Evolutionary conservation across 2,888 invertebrate species (phyloP), one percentile per base, ranked within the genome.

Genomic region (Diploptera punctata): DNA sequence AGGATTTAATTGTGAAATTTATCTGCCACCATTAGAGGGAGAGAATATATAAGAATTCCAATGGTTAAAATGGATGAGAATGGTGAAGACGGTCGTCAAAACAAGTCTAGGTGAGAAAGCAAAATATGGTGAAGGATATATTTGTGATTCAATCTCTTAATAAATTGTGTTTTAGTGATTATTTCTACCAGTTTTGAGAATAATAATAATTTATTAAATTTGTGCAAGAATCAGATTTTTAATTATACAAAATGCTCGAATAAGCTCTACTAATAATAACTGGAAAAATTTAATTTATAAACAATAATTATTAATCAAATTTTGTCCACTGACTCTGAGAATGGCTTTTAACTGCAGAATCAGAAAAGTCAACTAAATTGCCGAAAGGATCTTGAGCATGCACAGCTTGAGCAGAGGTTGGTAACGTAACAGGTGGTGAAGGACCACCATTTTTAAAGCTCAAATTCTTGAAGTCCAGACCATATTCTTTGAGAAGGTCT

Each of bases 401-500:
- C 16, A 47, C 24, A n/a, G 65, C 26, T 13, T 72, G 72, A 18
- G 78, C 68, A 33, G 74, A 33, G 38, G 73, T 73, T 13, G 78
- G 75, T 18, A 77, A 76, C 24, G 26, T n/a, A 18, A 68, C 47
- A 13, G 71, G 54, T 31, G 60, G 60, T 4, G 71, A 13, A 4
- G 49, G 65, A 47, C 31, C 33, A 19, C 73, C 71, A 60, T 68
- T 75, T 13, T 71, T 60, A 47, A 68, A 21, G 67, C 83, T 79
- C 75, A 86, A 84, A 75, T 87, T 87, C 76, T 87, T 84, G 80
- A 92, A 91, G 82, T 92, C 90, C 76, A 92, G 83, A 69, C 92
- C 92, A 79, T 92, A 92, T 78, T 92, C 92, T 78, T 90, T 88
- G 75, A 92, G 84, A 43, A 92, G 84, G 79, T 91, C 91, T 79